Conservation (phyloP, 2,797 vertebrate genomes). For the Sebastes cheni region DNA sequence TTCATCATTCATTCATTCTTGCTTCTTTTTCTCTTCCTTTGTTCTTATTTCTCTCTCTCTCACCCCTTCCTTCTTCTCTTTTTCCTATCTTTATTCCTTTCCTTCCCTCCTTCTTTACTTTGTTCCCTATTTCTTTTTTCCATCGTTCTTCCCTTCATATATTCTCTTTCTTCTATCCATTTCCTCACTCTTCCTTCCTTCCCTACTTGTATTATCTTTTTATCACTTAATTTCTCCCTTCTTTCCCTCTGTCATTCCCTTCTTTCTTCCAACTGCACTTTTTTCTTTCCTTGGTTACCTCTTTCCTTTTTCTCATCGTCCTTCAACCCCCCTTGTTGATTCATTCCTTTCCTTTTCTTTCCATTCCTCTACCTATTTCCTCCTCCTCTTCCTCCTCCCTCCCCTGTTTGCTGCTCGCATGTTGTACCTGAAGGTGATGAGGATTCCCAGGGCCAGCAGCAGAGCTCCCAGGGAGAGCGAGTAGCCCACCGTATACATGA, state of each 20-base stretch:
- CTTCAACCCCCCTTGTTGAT: not conserved
- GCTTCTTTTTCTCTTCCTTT: not conserved
- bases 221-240: not conserved
- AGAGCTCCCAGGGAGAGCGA: conserved; percentile 87
- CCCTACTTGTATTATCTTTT: not conserved
- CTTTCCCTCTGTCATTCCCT: not conserved
- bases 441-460: conserved; percentile 83
- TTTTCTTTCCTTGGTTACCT: not conserved
- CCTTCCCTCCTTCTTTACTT: not conserved
- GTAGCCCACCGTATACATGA: conserved; percentile 90
- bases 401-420: not conserved
- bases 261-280: not conserved
- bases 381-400: not conserved
- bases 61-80: not conserved
- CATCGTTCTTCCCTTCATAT: not conserved
- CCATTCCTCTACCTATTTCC: not conserved
- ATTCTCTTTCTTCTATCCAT: not conserved
- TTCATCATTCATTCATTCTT: not conserved
- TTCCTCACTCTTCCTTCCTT: not conserved
- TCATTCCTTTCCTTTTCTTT: not conserved
- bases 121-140: not conserved
- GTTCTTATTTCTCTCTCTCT: not conserved
- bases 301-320: not conserved
- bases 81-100: not conserved
- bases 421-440: conserved; percentile 86